These are phyloP conservation scores for Halictus rubicundus DNA, from an alignment of 1,140 invertebrate species.

Conservation along the genomic window DNA sequence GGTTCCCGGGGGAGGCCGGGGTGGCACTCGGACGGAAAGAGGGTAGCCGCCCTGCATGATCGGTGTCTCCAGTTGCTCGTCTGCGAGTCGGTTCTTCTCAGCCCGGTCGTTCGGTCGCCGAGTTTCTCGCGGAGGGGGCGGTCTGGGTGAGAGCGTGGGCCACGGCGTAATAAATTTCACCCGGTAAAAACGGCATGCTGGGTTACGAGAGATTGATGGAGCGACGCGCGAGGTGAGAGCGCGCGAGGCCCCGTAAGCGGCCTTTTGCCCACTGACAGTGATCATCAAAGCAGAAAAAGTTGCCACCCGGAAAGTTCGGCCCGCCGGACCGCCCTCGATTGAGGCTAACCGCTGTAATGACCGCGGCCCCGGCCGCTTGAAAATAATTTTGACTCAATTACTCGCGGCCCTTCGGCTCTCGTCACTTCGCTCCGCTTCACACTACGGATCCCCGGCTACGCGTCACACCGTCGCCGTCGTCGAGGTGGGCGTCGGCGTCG, in stretches of 20 bases:
- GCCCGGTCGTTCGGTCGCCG: no score
- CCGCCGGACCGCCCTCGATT: conserved; percentile 38
- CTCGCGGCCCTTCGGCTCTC: conserved; percentile 12
- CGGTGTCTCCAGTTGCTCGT: no score
- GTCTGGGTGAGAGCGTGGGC: conserved; percentile 25
- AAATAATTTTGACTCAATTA: conserved; percentile 68
- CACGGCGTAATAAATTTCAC: conserved; percentile 62
- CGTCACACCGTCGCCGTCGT: background rate
- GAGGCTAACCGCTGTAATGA: conserved; percentile 53
- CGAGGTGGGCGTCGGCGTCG: no score
- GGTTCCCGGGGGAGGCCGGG: background rate
- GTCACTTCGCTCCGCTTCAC: background rate
- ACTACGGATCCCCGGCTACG: background rate
- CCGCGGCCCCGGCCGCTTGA: conserved; percentile 14
- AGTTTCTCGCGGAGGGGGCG: conserved; percentile 4
- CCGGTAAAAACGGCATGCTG: conserved; percentile 66
- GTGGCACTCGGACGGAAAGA: background rate
- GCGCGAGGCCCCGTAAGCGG: conserved; percentile 62
- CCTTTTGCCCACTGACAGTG: conserved; percentile 68
- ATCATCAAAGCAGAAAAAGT: conserved; percentile 70
- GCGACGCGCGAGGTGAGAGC: conserved; percentile 69
- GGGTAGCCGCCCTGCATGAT: background rate
- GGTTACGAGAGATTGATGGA: conserved; percentile 73
- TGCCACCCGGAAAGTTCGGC: conserved; percentile 65
- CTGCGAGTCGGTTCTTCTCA: no score